Evolutionary conservation across 2,888 invertebrate species (phyloP), one percentile per base, ranked within the genome.

Genomic region (Tuberolachnus salignus): DNA sequence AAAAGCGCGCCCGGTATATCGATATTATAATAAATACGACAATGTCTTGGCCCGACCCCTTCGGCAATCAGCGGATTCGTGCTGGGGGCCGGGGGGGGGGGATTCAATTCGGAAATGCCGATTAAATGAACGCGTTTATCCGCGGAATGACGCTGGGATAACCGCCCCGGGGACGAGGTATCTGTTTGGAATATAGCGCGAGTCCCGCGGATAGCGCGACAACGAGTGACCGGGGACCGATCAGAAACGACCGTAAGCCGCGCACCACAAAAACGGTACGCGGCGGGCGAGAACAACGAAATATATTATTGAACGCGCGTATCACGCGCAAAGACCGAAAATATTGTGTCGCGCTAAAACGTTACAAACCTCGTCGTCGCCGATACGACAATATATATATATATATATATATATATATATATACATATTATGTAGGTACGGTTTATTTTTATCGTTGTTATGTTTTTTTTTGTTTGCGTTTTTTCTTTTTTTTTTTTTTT

Each of bases 331-430:
- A 67, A 26, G n/a, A 67, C 23, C n/a, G 26, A 34, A 4, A 34
- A 34, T 34, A 34, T 34, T 34, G 34, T 34, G 3, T 74, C 64
- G 64, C 34, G 34, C 34, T 4, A 16, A 74, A 53, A 74, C 14
- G 9, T 26, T 44, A 57, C 10, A 51, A 44, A 71, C 57, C 13
- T 46, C 23, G 59, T 72, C 59, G 71, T 59, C 49, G 26, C n/a
- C 9, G 42, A 34, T 42, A n/a, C n/a, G n/a, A n/a, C n/a, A n/a
- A n/a, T n/a, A n/a, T n/a, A n/a, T n/a, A n/a, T n/a, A n/a, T n/a
- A n/a, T n/a, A n/a, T n/a, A n/a, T n/a, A n/a, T n/a, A n/a, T n/a
- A n/a, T n/a, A n/a, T n/a, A n/a, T n/a, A n/a, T n/a, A n/a, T n/a
- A n/a, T n/a, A n/a, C 34, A 34, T 51, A 46, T 42, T 67, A 9